Conservation (phyloP, 2,797 vertebrate genomes). For the Thunnus albacares region DNA sequence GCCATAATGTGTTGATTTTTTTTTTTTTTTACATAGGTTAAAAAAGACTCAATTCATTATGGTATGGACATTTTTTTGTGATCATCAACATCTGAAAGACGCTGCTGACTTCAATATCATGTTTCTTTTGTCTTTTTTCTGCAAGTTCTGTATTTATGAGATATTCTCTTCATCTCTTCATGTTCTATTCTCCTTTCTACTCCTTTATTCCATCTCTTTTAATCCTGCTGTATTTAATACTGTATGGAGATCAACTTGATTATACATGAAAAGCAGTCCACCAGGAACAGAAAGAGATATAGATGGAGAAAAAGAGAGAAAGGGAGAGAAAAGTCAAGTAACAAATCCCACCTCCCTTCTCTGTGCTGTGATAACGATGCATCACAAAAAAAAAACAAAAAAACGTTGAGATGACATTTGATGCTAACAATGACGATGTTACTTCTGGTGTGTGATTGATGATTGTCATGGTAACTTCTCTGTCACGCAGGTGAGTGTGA, state of each 20-base stretch:
- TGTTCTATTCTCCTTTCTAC: slow-evolving; percentile 16
- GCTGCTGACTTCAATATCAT: slow-evolving; percentile 40
- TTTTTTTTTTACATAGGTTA: not conserved
- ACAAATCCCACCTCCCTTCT: not conserved
- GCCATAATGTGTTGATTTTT: not conserved
- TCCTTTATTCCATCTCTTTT: slow-evolving; percentile 19
- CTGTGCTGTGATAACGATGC: slow-evolving; percentile 22
- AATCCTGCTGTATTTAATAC: not conserved
- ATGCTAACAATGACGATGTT: slow-evolving; percentile 28
- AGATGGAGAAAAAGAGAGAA: not conserved
- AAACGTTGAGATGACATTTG: not conserved
- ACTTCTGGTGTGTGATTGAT: slow-evolving; percentile 50
- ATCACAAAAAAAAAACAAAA: not conserved
- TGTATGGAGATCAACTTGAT: not conserved
- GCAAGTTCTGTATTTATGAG: not conserved
- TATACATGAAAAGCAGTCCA: slow-evolving; percentile 51
- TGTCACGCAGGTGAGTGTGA: slow-evolving; percentile 68
- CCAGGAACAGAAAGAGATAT: not conserved
- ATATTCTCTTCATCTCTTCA: slow-evolving; percentile 30
- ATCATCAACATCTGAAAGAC: not conserved
- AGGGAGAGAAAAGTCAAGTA: not conserved
- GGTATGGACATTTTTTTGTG: not conserved
- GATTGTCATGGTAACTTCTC: slow-evolving; percentile 67
- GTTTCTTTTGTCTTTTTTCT: slow-evolving; percentile 14
- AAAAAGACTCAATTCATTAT: not conserved